A percentile compares a stretch with the other conserved stretches of the same genome.
phyloP scores from a whole-genome alignment of 1,140 invertebrate genomes.

The Pseudomyrmex cubaensis region DNA sequence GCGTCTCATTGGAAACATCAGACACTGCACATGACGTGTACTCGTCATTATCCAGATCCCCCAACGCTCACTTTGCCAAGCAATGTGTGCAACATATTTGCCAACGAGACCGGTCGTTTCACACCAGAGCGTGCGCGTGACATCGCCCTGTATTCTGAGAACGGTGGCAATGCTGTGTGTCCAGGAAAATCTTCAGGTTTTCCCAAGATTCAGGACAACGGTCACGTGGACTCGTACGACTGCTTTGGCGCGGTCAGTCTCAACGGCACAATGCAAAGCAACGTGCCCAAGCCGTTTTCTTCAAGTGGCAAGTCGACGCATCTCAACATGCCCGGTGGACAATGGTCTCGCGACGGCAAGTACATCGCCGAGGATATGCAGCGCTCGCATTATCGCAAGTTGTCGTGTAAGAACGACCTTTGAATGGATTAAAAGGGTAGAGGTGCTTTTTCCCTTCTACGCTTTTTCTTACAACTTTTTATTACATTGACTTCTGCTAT shows the following conservation, averaged over 20 bases:
- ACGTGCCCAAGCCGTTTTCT: conserved; percentile 89
- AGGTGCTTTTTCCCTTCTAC: conserved; percentile 32
- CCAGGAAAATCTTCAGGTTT: not conserved
- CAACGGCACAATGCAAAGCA: conserved; percentile 90
- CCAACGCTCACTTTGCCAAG: conserved; percentile 81
- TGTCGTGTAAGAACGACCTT: conserved; percentile 50
- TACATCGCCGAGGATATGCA: conserved; percentile 89
- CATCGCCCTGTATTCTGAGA: conserved; percentile 83
- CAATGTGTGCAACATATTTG: conserved; percentile 82
- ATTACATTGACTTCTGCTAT: not conserved
- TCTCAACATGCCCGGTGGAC: conserved; percentile 90
- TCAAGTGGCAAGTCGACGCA: conserved; percentile 86
- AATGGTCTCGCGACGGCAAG: conserved; percentile 89
- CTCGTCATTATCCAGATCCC: conserved; percentile 77
- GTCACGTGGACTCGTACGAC: conserved; percentile 89
- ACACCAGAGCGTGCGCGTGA: conserved; percentile 87
- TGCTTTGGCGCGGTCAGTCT: conserved; percentile 89
- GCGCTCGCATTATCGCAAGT: conserved; percentile 85
- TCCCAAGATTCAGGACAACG: conserved; percentile 80
- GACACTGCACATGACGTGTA: conserved; percentile 71
- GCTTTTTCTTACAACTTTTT: not conserved
- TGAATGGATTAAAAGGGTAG: conserved; percentile 39
- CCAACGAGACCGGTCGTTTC: conserved; percentile 87
- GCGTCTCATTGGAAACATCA: conserved; percentile 41
- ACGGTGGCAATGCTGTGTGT: conserved; percentile 7